Evolutionary conservation across 2,888 invertebrate species (phyloP).

Genomic region (Sialis fuliginosa): DNA sequence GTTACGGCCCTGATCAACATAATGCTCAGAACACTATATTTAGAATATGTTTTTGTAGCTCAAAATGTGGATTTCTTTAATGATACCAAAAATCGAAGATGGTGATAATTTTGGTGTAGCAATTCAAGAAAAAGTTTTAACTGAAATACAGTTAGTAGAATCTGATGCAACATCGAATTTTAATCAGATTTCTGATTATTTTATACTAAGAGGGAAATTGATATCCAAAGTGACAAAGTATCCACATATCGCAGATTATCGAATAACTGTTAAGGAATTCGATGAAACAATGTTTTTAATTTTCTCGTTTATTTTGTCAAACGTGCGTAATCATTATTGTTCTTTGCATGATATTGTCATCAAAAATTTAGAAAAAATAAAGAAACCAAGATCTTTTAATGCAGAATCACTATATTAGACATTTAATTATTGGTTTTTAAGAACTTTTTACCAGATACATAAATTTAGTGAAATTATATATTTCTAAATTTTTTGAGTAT

Average conservation of each 20-base stretch:
- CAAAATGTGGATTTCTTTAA: conserved; percentile 98
- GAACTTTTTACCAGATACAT: no score
- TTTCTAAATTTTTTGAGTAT: no score
- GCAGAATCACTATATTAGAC: conserved; percentile 56
- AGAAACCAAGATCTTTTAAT: conserved; percentile 87
- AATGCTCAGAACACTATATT: no score
- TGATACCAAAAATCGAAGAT: conserved; percentile 98
- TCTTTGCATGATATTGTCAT: conserved; percentile 93
- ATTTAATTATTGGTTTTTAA: no score
- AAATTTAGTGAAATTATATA: no score
- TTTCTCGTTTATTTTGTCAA: conserved; percentile 80
- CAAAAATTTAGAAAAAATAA: conserved; percentile 97
- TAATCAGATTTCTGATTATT: conserved; percentile 94
- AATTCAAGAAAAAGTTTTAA: conserved; percentile 94
- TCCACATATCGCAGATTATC: conserved; percentile 91
- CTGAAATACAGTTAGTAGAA: conserved; percentile 90
- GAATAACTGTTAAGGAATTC: conserved; percentile 79
- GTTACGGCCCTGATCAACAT: no score
- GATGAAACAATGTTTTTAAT: conserved; percentile 96
- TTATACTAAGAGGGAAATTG: conserved; percentile 71
- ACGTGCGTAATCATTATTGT: conserved; percentile 93
- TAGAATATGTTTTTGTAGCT: conserved; percentile 46
- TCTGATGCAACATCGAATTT: conserved; percentile 95
- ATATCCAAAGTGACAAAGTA: conserved; percentile 89
- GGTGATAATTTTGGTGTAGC: conserved; percentile 99